phyloP scores from a whole-genome alignment of 2,113 vertebrate genomes.

The Ceyx melanurus region DNA sequence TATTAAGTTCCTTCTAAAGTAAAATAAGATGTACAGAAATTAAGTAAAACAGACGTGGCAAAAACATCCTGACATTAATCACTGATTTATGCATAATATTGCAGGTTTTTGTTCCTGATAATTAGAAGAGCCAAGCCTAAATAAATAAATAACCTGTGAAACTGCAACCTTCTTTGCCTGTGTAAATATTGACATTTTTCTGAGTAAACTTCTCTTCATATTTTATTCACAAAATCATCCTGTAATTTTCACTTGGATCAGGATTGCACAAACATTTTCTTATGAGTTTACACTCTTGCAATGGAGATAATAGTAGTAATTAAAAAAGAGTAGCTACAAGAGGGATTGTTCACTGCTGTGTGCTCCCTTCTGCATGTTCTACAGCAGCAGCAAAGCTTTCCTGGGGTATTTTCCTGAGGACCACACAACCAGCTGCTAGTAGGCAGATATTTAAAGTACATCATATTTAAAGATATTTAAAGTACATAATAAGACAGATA shows the following conservation, averaged over 20 bases:
- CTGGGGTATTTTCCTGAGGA: not conserved
- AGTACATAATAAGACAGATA: not conserved
- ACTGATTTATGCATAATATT: not conserved
- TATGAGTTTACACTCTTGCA: not conserved
- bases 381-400: not conserved
- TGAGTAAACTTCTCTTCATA: not conserved
- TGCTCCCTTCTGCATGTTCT: not conserved
- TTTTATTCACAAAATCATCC: not conserved
- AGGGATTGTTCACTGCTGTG: not conserved
- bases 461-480: not conserved
- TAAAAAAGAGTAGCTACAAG: not conserved
- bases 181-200: not conserved
- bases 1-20: constrained; percentile 8
- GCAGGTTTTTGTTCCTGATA: not conserved
- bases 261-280: not conserved
- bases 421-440: not conserved
- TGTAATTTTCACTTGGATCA: not conserved
- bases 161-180: not conserved
- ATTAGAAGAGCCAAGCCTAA: not conserved
- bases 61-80: constrained; percentile 12
- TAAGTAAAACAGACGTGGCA: constrained; percentile 6
- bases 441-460: not conserved
- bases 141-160: not conserved
- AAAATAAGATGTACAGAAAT: constrained; percentile 19
- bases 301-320: not conserved